Evolutionary conservation across 1,140 invertebrate genomes (phyloP).

Genomic region (Musca domestica): DNA sequence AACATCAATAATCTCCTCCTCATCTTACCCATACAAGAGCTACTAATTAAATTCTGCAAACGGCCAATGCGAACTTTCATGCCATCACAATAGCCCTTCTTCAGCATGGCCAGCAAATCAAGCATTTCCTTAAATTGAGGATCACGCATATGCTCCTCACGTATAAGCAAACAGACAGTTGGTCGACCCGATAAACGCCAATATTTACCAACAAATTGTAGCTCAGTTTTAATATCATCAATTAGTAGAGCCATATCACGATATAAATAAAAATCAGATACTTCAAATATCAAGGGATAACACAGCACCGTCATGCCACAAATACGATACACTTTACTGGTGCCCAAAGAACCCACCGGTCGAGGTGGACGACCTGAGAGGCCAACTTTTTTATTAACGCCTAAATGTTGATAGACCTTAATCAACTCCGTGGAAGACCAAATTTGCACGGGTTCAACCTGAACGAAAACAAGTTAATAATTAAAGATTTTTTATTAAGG

Average conservation of each 20-base stretch:
- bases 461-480: background rate
- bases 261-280: slow-evolving; percentile 97
- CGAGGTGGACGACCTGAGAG: slow-evolving; percentile 85
- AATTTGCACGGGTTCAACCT: slow-evolving; percentile 91
- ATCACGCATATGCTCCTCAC: slow-evolving; percentile 96
- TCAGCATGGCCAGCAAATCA: slow-evolving; percentile 93
- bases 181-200: slow-evolving; percentile 97
- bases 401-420: slow-evolving; percentile 92
- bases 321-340: slow-evolving; percentile 94
- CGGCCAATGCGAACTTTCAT: slow-evolving; percentile 93
- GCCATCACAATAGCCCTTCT: slow-evolving; percentile 93
- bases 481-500: background rate
- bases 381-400: slow-evolving; percentile 86
- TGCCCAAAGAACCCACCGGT: slow-evolving; percentile 94
- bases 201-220: slow-evolving; percentile 88
- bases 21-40: slow-evolving; percentile 80
- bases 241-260: slow-evolving; percentile 96
- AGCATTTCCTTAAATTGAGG: slow-evolving; percentile 96
- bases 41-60: slow-evolving; percentile 92
- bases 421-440: slow-evolving; percentile 95
- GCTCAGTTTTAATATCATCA: slow-evolving; percentile 95
- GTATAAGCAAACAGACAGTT: slow-evolving; percentile 92
- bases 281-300: slow-evolving; percentile 97
- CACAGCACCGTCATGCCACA: slow-evolving; percentile 96
- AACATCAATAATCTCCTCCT: background rate